A percentile compares a stretch with the other conserved stretches of the same genome.
These are phyloP conservation scores for Vicugna pacos DNA, from an alignment of 2,113 vertebrate genomes.

Conservation along the genomic window DNA sequence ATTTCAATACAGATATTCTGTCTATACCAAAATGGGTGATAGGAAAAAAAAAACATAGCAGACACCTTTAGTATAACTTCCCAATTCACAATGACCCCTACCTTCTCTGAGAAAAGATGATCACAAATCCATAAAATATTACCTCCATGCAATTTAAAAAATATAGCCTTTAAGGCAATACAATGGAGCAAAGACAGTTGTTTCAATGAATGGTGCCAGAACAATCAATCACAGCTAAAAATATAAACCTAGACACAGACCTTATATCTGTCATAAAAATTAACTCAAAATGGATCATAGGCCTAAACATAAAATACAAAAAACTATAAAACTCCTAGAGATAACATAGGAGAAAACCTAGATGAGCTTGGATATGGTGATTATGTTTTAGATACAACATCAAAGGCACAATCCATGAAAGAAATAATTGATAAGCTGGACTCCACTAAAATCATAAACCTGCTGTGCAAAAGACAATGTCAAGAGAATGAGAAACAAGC, in stretches of 20 bases:
- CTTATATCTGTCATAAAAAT: not conserved
- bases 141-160: not conserved
- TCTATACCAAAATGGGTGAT: not conserved
- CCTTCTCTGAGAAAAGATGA: constrained; percentile 32
- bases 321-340: not conserved
- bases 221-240: not conserved
- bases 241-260: not conserved
- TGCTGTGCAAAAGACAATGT: not conserved
- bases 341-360: not conserved
- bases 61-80: not conserved
- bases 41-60: not conserved
- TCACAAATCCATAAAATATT: not conserved
- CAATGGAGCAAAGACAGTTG: not conserved
- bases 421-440: not conserved
- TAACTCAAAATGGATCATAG: not conserved
- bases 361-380: not conserved
- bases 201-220: not conserved
- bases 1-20: constrained; percentile 19
- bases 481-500: not conserved
- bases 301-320: not conserved
- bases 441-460: not conserved
- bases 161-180: not conserved
- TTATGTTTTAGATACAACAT: not conserved
- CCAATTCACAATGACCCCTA: not conserved
- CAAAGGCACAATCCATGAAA: not conserved